These are phyloP conservation scores for Salminus brasiliensis DNA, from an alignment of 2,113 vertebrate genomes.

Conservation along the genomic window DNA sequence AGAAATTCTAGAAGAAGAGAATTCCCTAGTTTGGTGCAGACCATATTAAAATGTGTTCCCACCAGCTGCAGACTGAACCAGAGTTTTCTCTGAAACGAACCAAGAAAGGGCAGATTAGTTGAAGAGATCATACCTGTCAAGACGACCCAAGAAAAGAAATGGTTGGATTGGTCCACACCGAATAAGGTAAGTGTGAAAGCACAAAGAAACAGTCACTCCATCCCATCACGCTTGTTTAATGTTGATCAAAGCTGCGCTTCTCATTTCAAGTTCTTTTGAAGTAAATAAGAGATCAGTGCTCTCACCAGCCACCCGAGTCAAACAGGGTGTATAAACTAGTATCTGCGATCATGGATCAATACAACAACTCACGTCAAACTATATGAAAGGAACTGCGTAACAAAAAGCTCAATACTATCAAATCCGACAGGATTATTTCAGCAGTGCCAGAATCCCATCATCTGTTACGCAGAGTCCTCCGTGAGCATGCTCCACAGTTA, in stretches of 20 bases:
- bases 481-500: neutral
- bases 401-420: conserved; percentile 11
- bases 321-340: neutral
- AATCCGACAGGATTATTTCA: conserved; percentile 6
- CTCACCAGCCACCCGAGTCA: conserved; percentile 1
- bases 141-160: no score
- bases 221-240: neutral
- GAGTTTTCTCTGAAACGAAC: no score
- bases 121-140: no score
- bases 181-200: no score
- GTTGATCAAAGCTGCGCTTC: conserved; percentile 27
- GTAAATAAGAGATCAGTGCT: conserved; percentile 19
- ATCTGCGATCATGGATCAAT: neutral
- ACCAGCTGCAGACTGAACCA: no score
- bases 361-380: neutral
- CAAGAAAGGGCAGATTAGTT: no score
- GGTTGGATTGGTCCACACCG: no score
- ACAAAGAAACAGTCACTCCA: neutral
- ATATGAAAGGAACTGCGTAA: neutral
- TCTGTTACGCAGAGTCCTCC: neutral
- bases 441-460: neutral
- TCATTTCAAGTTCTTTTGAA: neutral
- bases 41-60: no score
- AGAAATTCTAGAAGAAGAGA: no score
- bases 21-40: no score